Evolutionary conservation across 2,888 invertebrate genomes (phyloP), one percentile per base, ranked within the genome.

Genomic region (Pediacus dermestoides): DNA sequence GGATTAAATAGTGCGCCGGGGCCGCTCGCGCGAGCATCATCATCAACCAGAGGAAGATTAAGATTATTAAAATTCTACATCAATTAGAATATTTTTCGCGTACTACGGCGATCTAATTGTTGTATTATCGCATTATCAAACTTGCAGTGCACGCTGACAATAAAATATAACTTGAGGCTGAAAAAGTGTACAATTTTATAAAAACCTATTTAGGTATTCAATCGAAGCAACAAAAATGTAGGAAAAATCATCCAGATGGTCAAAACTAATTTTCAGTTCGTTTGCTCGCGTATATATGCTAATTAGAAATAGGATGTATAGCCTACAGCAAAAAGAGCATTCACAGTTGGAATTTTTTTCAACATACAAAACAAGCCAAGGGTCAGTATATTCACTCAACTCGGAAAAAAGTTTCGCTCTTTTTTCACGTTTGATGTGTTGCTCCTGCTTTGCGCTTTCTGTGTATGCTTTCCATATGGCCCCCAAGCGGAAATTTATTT

Each of bases 291-390:
- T 58, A 10, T 28, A 58, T 61, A 65, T 66, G 65, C 65, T 68
- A 67, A 68, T 67, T 68, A 67, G 66, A 61, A 63, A 63, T 64
- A 64, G 66, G 66, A 67, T 65, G 66, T 64, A 64, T 63, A 56
- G 63, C 64, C 58, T 45, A 54, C 54, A 60, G 64, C 63, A 52
- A 64, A 68, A 67, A 67, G 66, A 67, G 66, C 66, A 66, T 67
- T 66, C 66, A 60, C 48, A 48, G 55, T 57, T 52, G 50, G 50
- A 63, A 61, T 61, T 64, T 66, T 65, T 63, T 63, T 63, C 58
- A 58, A 63, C 63, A 62, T 63, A 62, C 64, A 63, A 64, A 66
- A 65, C 64, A 66, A 64, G 65, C 63, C 66, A 68, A 68, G 68
- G 68, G 68, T 68, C 68, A 68, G 67, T 53, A 60, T 54, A 60